Conservation (phyloP, 2,797 vertebrate genomes). For the Neosilurus hyrtlii region DNA sequence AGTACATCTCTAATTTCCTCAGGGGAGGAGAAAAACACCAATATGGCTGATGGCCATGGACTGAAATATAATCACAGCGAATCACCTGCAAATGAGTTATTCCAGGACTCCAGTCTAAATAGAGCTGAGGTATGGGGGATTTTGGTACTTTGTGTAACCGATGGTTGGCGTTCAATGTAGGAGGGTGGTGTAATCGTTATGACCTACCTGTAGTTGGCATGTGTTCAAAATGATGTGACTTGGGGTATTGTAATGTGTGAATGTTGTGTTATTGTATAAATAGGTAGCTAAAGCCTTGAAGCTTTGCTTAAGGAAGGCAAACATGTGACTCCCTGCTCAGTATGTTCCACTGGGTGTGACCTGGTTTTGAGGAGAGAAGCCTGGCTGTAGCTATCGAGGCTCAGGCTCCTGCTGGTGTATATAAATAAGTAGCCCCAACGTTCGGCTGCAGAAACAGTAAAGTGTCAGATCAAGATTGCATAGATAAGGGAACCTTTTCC, state of each 20-base stretch:
- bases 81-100: neutral
- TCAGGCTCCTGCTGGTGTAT: neutral
- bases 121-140: neutral
- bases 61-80: neutral
- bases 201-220: neutral
- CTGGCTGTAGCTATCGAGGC: neutral
- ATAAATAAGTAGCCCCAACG: neutral
- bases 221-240: neutral
- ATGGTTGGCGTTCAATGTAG: neutral
- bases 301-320: neutral
- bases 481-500: neutral
- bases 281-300: neutral
- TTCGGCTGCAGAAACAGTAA: neutral
- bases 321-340: neutral
- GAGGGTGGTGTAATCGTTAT: neutral
- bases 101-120: neutral
- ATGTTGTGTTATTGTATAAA: neutral
- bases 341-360: neutral
- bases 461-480: neutral
- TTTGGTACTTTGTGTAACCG: neutral
- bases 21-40: neutral
- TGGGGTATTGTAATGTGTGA: neutral
- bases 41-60: slow-evolving; percentile 5
- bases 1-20: neutral
- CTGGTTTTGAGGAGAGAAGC: neutral